Evolutionary conservation across 2,113 vertebrate species (phyloP).

Genomic region (Perca fluviatilis): DNA sequence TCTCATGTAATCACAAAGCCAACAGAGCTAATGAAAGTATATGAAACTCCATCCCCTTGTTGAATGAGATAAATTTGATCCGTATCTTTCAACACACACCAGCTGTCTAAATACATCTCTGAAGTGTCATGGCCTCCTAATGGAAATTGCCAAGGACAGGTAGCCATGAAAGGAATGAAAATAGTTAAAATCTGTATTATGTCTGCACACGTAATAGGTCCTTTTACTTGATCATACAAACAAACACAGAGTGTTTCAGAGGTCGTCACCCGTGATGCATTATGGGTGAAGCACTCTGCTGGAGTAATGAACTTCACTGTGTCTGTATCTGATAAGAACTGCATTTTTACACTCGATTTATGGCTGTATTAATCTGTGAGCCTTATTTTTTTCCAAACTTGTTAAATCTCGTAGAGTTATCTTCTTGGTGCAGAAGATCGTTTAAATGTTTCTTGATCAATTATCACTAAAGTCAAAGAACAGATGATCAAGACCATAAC

Average conservation of each 20-base stretch:
- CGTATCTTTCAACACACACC: conserved; percentile 37
- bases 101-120: conserved; percentile 38
- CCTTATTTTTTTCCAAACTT: conserved; percentile 40
- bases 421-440: conserved; percentile 28
- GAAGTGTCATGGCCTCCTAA: conserved; percentile 5
- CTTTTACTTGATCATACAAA: conserved; percentile 46
- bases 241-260: conserved; percentile 49
- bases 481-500: conserved; percentile 16
- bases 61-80: conserved; percentile 60
- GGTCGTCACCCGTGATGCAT: conserved; percentile 40
- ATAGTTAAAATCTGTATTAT: conserved; percentile 20
- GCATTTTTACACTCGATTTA: conserved; percentile 53
- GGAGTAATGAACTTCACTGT: conserved; percentile 49
- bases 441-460: conserved; percentile 47
- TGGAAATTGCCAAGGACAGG: conserved; percentile 25
- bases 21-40: conserved; percentile 70
- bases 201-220: conserved; percentile 17
- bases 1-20: conserved; percentile 56
- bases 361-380: conserved; percentile 45
- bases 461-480: conserved; percentile 29
- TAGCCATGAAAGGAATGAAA: conserved; percentile 20
- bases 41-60: conserved; percentile 51
- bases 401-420: conserved; percentile 36
- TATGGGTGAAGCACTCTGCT: conserved; percentile 35
- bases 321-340: conserved; percentile 63